These are phyloP conservation scores for Ormyrus nitidulus DNA, from an alignment of 2,888 invertebrate species.

Conservation along the genomic window DNA sequence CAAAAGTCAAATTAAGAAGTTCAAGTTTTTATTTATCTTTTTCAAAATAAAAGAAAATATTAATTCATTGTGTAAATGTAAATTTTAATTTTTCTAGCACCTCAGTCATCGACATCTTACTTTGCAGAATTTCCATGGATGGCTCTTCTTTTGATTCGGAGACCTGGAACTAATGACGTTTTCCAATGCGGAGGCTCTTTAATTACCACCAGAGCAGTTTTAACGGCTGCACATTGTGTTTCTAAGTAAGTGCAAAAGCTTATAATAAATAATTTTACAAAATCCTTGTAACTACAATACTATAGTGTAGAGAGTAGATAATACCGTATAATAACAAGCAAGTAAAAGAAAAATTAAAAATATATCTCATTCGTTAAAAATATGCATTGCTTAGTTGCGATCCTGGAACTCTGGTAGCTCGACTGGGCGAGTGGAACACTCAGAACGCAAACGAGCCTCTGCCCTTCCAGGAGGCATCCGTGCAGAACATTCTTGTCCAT, in stretches of 20 bases:
- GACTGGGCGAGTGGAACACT: slow-evolving; percentile 89
- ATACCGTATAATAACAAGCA: no score
- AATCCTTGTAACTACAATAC: no score
- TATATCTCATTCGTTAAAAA: no score
- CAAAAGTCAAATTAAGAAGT: no score
- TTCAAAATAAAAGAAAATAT: slow-evolving; percentile 61
- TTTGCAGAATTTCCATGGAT: slow-evolving; percentile 92
- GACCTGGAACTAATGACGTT: slow-evolving; percentile 76
- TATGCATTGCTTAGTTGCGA: slow-evolving; percentile 58
- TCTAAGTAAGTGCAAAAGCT: slow-evolving; percentile 61
- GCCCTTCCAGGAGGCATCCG: slow-evolving; percentile 82
- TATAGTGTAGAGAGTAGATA: no score
- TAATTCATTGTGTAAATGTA: slow-evolving; percentile 1
- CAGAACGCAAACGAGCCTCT: slow-evolving; percentile 82
- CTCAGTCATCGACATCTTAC: slow-evolving; percentile 79
- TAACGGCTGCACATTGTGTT: slow-evolving; percentile 90
- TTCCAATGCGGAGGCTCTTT: slow-evolving; percentile 89
- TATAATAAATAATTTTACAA: background rate
- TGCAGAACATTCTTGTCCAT: slow-evolving; percentile 79
- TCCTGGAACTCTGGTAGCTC: slow-evolving; percentile 75
- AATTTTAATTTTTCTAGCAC: slow-evolving; percentile 73
- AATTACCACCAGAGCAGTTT: slow-evolving; percentile 83
- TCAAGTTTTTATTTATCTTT: no score
- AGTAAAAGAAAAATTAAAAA: no score
- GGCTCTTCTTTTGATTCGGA: slow-evolving; percentile 82